Percentiles rank a stretch among this genome's conserved stretches.
Conservation (phyloP, 2,888 invertebrate genomes). For the Sphecodes monilicornis region DNA sequence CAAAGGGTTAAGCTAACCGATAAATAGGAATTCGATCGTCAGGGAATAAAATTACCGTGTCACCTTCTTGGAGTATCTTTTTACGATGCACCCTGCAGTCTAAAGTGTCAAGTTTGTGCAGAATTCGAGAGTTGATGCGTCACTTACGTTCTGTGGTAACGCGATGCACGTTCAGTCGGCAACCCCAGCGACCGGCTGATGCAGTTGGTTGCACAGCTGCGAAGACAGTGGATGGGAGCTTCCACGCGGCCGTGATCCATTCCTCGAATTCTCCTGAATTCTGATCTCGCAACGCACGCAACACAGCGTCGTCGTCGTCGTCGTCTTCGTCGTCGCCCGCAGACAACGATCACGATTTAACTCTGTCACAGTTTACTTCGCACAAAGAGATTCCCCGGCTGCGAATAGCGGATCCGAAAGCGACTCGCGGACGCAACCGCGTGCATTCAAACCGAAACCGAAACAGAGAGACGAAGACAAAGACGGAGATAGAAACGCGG, state of each 20-base stretch:
- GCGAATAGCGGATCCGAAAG: conserved; percentile 19
- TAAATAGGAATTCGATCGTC: neutral
- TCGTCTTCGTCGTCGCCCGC: neutral
- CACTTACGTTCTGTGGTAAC: conserved; percentile 51
- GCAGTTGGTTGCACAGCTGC: conserved; percentile 39
- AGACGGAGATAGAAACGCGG: neutral
- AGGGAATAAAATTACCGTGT: neutral
- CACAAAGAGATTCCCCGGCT: conserved; percentile 48
- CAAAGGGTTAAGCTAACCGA: too few relatives aligned
- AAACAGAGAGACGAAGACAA: neutral
- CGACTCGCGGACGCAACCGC: conserved; percentile 9
- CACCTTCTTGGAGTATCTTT: neutral
- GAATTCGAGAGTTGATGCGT: neutral
- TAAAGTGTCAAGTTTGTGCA: neutral
- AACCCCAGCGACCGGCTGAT: conserved; percentile 39
- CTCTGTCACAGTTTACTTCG: conserved; percentile 54
- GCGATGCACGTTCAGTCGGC: conserved; percentile 17
- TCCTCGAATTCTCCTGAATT: conserved; percentile 47
- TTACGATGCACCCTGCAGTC: neutral
- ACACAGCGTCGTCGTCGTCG: neutral
- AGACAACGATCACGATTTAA: conserved; percentile 43
- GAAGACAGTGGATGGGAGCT: conserved; percentile 32
- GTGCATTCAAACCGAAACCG: neutral
- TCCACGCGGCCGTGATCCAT: conserved; percentile 32
- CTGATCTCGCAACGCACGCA: conserved; percentile 30